Base-by-base conservation (phyloP, 92 coral and sea anemone genomes). In the Umimayanthus kanabou region DNA sequence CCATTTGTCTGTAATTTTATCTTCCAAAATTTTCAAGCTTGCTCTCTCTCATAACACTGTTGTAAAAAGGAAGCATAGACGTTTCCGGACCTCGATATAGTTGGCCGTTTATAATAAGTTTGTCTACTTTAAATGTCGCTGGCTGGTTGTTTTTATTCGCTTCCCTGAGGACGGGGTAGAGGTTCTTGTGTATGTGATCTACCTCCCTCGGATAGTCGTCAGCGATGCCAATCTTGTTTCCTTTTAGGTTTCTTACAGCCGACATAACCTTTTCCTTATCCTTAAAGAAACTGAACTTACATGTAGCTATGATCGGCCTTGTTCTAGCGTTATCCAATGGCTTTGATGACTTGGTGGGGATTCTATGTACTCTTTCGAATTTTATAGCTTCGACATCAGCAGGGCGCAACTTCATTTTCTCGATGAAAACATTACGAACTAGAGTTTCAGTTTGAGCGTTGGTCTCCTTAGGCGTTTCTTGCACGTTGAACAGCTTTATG, bases 211-310 rank as follows among this genome's bases (percentile, higher is more conserved):
- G 71, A 65, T 65, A 65, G 71, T 65, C 71, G 20, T 65, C 71
- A 65, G 71, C 71, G 71, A 65, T 65, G 71, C 71, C 71, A 65
- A 65, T 65, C 71, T 65, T 0, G 71, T 22, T 65, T 4, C 71
- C 20, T 65, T 65, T 65, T 65, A 65, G n/a, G 71, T 65, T 65
- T 65, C 20, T 65, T 65, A 65, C 71, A 65, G 71, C 71, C 71
- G 71, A 65, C 71, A 5, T 65, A 65, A 65, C 74, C 87, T 42
- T 58, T 71, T 58, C 79, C 79, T 88, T 85, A 88, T 85, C 91
- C 70, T 85, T 77, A 72, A 49, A 80, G 47, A 65, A 65, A 65
- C 71, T 65, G 71, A 65, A 65, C 71, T 65, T 65, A 65, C n/a
- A n/a, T n/a, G n/a, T 65, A 65, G 6, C 20, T 65, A 65, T 65